A percentile compares a stretch with the other conserved stretches of the same genome.
Evolutionary conservation across 2,888 invertebrate genomes (phyloP).

Genomic region (Chrysodeixis includens): DNA sequence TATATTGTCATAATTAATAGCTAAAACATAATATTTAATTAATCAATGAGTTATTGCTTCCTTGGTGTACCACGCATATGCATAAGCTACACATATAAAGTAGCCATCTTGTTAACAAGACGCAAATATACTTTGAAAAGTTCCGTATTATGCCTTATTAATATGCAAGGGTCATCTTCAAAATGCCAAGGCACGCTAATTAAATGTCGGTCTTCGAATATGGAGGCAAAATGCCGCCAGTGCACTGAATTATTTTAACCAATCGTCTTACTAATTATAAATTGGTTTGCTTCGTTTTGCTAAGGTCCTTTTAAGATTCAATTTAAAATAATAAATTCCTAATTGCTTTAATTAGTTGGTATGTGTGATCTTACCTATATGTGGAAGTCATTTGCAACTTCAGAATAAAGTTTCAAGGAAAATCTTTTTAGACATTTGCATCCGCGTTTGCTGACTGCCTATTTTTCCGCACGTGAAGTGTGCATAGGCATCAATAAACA

Average conservation of each 20-base stretch:
- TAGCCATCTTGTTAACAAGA: slow-evolving; percentile 40
- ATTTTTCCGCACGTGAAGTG: not conserved
- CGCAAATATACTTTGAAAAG: slow-evolving; percentile 35
- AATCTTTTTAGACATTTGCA: slow-evolving; percentile 11
- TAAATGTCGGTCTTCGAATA: slow-evolving; percentile 28
- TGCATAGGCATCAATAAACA: slow-evolving; percentile 2
- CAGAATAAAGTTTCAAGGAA: slow-evolving; percentile 6
- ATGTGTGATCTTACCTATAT: not conserved
- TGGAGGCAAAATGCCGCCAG: slow-evolving; percentile 2
- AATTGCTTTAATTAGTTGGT: not conserved
- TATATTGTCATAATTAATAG: slow-evolving; percentile 25
- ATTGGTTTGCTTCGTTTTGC: not conserved
- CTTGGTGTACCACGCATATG: slow-evolving; percentile 40
- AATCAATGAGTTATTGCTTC: slow-evolving; percentile 50
- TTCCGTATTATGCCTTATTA: slow-evolving; percentile 49
- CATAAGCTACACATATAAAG: slow-evolving; percentile 33
- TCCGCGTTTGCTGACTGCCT: slow-evolving; percentile 1
- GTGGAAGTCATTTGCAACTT: slow-evolving; percentile 5
- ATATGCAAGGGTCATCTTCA: slow-evolving; percentile 32
- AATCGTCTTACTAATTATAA: not conserved
- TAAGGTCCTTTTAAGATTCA: not conserved
- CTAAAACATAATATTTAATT: slow-evolving; percentile 37
- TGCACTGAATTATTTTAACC: not conserved
- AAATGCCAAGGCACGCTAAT: slow-evolving; percentile 51
- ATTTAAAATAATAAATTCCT: not conserved